Base-by-base conservation (phyloP, 2,888 invertebrate species). In the Onthophagus sagittarius region DNA sequence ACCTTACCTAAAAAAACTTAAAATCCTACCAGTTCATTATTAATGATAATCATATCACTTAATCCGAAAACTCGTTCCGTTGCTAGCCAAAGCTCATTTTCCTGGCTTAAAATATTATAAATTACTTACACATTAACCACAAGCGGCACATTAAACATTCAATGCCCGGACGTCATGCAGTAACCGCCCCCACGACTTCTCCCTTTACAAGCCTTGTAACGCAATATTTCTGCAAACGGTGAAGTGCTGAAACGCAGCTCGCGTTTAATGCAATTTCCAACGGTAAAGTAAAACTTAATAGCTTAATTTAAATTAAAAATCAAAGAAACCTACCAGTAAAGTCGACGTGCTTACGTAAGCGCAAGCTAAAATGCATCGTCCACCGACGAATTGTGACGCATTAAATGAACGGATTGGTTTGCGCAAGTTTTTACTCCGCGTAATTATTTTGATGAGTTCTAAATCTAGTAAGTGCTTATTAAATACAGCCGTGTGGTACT, bases 81-180 rank as follows among this genome's bases (percentile, higher is more conserved):
- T 70, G 72, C 72, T 74, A 71, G 72, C 62, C 72, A 70, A 69
- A 74, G 72, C 74, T 72, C 74, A 69, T 72, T 72, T 72, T 70
- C 63, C 71, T 67, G 70, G 74, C 72, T 74, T 74, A 72, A 74
- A 74, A 74, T 71, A 74, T 74, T 74, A 74, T 74, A 62, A 74
- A 74, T 74, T 74, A 74, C 72, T 74, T 74, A 74, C 70, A 72
- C 72, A 74, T 74, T 74, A 74, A 74, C 74, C 72, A 74, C 72
- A 74, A 74, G 63, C 74, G 70, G 23, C 62, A 62, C 71, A 72
- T 74, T 74, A 74, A 74, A 74, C 67, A 74, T 74, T 74, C 72
- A 74, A 33, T n/a, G 13, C 69, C 70, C 70, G 70, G 63, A 71
- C 70, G 65, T 23, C 70, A 70, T 71, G 39, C 64, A 62, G 67